Conservation (phyloP, 2,113 vertebrate species). For the Antechinus flavipes region DNA sequence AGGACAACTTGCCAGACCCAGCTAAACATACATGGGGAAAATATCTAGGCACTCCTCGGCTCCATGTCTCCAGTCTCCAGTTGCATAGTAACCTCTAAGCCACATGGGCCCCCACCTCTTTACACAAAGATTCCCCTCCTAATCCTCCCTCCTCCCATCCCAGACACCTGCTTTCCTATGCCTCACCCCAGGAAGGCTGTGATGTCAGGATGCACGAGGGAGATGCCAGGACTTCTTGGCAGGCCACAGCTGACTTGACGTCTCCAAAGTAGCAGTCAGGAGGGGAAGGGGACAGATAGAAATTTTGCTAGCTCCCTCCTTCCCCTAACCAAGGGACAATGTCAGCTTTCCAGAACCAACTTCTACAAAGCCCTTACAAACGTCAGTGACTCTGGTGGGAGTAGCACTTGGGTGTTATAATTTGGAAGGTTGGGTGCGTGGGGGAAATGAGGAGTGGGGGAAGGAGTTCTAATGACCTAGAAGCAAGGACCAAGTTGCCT, state of each 20-base stretch:
- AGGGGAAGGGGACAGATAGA: neutral
- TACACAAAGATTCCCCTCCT: neutral
- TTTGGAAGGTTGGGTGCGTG: neutral
- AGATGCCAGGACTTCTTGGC: neutral
- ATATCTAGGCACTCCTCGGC: neutral
- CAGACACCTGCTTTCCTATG: neutral
- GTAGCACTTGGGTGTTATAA: neutral
- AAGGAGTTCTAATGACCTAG: neutral
- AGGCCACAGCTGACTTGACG: neutral
- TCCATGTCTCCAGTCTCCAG: neutral
- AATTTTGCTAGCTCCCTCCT: neutral
- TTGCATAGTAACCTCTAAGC: neutral
- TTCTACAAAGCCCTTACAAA: neutral
- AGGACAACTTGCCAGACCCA: neutral
- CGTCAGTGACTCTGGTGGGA: neutral
- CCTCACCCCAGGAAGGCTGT: neutral
- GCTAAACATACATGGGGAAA: neutral
- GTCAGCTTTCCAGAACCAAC: neutral
- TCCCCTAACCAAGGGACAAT: neutral
- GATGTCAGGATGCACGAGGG: neutral
- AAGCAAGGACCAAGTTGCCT: neutral
- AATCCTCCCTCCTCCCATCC: neutral
- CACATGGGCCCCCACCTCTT: neutral
- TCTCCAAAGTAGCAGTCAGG: neutral
- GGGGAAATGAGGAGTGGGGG: neutral